phyloP scores from a whole-genome alignment of 2,113 vertebrate species.

The Labrus mixtus region DNA sequence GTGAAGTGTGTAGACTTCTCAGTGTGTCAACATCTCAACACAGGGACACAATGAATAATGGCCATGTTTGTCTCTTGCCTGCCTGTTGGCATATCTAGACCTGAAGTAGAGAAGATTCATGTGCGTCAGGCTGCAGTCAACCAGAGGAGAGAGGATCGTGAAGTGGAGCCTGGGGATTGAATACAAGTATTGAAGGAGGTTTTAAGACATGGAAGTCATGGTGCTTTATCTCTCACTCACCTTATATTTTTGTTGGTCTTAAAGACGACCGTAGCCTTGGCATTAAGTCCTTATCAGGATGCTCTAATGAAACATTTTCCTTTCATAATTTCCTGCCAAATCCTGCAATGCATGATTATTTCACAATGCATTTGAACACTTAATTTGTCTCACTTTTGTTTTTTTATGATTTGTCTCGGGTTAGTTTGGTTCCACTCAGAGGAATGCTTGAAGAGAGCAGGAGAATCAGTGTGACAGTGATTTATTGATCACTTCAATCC shows the following conservation, averaged over 20 bases:
- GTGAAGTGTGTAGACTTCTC: constrained; percentile 74
- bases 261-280: constrained; percentile 69
- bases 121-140: constrained; percentile 39
- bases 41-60: constrained; percentile 59
- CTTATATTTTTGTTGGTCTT: constrained; percentile 54
- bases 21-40: constrained; percentile 43
- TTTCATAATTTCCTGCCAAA: constrained; percentile 72
- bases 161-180: constrained; percentile 43
- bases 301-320: constrained; percentile 55
- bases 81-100: constrained; percentile 60
- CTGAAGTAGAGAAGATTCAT: constrained; percentile 50
- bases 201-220: constrained; percentile 47
- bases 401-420: constrained; percentile 25
- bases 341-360: constrained; percentile 64
- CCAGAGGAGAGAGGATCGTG: constrained; percentile 39
- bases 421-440: constrained; percentile 10
- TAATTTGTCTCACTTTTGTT: constrained; percentile 48
- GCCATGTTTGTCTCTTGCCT: constrained; percentile 71
- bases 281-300: constrained; percentile 56
- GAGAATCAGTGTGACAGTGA: constrained; percentile 17
- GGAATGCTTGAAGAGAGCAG: constrained; percentile 1
- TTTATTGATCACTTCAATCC: constrained; percentile 4
- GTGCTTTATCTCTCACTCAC: constrained; percentile 68
- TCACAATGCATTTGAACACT: constrained; percentile 58
- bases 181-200: constrained; percentile 49